These are phyloP conservation scores for Pristionchus fissidentatus DNA, from an alignment of 2,888 invertebrate genomes.

Conservation along the genomic window DNA sequence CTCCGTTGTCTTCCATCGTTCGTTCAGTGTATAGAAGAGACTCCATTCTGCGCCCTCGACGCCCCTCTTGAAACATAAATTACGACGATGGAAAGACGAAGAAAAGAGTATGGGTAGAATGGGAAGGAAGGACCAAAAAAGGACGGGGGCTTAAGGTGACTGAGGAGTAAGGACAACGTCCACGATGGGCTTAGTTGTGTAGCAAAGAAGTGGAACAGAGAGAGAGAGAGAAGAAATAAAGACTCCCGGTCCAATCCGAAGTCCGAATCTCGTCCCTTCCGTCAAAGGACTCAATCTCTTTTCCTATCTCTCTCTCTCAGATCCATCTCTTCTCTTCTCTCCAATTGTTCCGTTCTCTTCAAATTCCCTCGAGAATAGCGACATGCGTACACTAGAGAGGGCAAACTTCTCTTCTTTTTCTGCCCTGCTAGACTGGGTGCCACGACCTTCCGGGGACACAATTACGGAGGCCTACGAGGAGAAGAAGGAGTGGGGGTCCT, in stretches of 20 bases:
- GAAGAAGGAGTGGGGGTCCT: not conserved
- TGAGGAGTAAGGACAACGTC: conserved; percentile 7
- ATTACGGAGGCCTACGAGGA: conserved; percentile 37
- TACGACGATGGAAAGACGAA: conserved; percentile 39
- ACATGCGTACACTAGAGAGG: conserved; percentile 46
- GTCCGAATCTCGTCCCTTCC: not conserved
- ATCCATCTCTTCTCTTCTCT: not conserved
- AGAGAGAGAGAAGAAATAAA: not conserved
- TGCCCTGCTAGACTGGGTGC: conserved; percentile 35
- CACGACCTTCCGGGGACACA: conserved; percentile 48
- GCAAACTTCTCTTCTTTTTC: conserved; percentile 40
- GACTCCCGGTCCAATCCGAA: not conserved
- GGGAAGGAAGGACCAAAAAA: not conserved
- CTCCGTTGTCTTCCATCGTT: conserved; percentile 7
- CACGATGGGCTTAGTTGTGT: conserved; percentile 28
- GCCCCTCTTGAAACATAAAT: conserved; percentile 49
- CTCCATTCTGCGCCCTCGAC: conserved; percentile 14
- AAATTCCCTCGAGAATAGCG: conserved; percentile 39
- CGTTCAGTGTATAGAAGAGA: conserved; percentile 42
- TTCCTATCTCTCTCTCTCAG: not conserved
- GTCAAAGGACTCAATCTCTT: conserved; percentile 23
- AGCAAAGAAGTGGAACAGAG: conserved; percentile 1
- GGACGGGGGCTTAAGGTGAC: conserved; percentile 39
- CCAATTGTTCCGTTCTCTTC: conserved; percentile 36
- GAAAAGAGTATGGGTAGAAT: conserved; percentile 38